Conservation (phyloP, 1,140 invertebrate genomes). For the Zaprionus capensis region DNA sequence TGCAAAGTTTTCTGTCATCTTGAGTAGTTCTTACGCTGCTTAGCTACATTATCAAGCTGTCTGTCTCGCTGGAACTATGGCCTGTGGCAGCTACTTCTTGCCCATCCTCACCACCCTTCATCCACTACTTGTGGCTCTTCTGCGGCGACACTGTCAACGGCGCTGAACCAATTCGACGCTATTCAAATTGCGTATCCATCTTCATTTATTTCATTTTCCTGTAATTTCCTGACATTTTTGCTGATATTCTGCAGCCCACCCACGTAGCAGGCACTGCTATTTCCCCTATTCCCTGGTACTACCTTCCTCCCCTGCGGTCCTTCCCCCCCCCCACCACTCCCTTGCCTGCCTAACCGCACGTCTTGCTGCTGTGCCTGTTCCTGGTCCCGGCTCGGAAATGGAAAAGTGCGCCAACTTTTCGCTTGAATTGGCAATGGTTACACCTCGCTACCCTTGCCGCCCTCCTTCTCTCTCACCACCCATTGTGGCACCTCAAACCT, state of each 20-base stretch:
- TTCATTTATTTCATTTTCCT: constrained; percentile 83
- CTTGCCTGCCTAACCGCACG: constrained; percentile 44
- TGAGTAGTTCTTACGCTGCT: not conserved
- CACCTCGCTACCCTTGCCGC: constrained; percentile 46
- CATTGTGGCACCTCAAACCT: not conserved
- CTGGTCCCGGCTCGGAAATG: constrained; percentile 65
- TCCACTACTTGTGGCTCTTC: not conserved
- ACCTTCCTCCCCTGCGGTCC: not conserved
- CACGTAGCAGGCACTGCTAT: constrained; percentile 16
- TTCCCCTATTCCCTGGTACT: not conserved
- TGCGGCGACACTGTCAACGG: constrained; percentile 52
- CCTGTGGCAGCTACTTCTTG: too few relatives aligned
- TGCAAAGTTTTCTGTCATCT: not conserved
- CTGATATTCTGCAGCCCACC: constrained; percentile 58
- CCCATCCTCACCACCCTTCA: not conserved
- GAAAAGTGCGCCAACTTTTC: constrained; percentile 82
- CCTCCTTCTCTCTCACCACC: not conserved
- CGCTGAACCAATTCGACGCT: constrained; percentile 71
- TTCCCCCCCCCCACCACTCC: not conserved
- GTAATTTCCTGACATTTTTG: constrained; percentile 80
- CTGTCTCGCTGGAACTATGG: not conserved
- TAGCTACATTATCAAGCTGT: constrained; percentile 10
- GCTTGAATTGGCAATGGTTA: constrained; percentile 79
- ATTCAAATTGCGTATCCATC: constrained; percentile 82
- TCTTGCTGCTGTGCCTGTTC: constrained; percentile 35